Conservation (phyloP, 1,140 invertebrate species). For the Atopsyche davidsoni region DNA sequence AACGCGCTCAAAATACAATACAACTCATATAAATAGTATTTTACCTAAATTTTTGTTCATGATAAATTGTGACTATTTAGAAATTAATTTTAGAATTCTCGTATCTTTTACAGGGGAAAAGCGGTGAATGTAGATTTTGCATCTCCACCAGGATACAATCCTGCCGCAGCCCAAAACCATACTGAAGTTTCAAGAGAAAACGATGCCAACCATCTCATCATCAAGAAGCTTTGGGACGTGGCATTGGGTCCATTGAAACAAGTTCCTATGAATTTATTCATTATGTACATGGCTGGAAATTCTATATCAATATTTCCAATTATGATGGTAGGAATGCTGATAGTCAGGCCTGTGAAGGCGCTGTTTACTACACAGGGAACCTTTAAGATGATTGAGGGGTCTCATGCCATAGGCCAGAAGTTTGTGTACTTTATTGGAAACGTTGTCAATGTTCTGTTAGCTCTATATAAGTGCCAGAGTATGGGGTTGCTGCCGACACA, state of each 20-base stretch:
- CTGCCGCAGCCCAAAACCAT: constrained; percentile 61
- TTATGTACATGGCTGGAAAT: constrained; percentile 99
- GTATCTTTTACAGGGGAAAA: constrained; percentile 27
- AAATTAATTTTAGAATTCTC: no score
- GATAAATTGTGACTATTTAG: no score
- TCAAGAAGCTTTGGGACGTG: constrained; percentile 97
- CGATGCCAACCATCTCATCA: constrained; percentile 77
- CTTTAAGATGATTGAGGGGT: constrained; percentile 95
- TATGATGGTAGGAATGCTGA: constrained; percentile 99
- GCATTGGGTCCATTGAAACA: constrained; percentile 91
- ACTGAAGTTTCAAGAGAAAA: constrained; percentile 70
- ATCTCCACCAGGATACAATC: constrained; percentile 78
- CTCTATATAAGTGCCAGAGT: constrained; percentile 97
- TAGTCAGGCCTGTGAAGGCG: constrained; percentile 92
- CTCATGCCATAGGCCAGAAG: constrained; percentile 84
- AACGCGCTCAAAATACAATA: no score
- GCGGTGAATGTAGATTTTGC: constrained; percentile 49
- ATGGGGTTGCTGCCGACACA: constrained; percentile 98
- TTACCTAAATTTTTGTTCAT: no score
- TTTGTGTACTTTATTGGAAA: constrained; percentile 94
- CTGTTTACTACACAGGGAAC: constrained; percentile 85
- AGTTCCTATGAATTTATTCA: constrained; percentile 98
- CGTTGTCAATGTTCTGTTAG: constrained; percentile 84
- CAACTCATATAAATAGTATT: no score
- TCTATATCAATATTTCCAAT: constrained; percentile 99